Percentiles rank a stretch among this genome's conserved stretches.
Evolutionary conservation across 2,888 invertebrate genomes (phyloP).

Genomic region (Drosophila leonis): DNA sequence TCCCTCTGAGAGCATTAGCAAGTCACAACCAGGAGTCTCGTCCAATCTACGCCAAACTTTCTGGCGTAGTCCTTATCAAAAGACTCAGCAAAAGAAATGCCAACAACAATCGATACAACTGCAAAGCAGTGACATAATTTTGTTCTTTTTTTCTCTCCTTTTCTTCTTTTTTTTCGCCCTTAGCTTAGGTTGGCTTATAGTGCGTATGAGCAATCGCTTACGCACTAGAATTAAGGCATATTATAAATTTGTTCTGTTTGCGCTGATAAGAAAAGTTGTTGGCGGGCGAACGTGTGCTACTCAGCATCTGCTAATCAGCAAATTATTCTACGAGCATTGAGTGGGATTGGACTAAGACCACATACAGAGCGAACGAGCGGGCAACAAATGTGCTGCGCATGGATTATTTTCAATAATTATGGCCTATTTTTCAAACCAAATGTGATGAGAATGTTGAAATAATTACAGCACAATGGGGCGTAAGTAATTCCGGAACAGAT

Average conservation of each 20-base stretch:
- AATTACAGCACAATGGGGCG: constrained; percentile 53
- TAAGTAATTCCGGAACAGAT: constrained; percentile 28
- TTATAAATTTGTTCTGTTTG: constrained; percentile 67
- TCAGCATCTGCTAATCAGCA: constrained; percentile 66
- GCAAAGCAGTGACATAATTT: constrained; percentile 68
- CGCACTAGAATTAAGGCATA: constrained; percentile 34
- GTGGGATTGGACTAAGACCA: constrained; percentile 22
- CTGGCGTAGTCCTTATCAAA: constrained; percentile 30
- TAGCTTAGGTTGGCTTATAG: constrained; percentile 33
- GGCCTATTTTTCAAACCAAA: constrained; percentile 33
- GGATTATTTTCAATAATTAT: constrained; percentile 72
- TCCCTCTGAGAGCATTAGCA: constrained; percentile 28
- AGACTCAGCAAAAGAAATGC: constrained; percentile 25
- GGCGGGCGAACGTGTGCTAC: constrained; percentile 20
- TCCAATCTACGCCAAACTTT: constrained; percentile 35
- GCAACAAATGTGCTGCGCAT: constrained; percentile 72
- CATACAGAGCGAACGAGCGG: constrained; percentile 5
- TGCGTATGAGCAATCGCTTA: constrained; percentile 51
- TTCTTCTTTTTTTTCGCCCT: not conserved
- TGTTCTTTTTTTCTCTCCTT: constrained; percentile 3
- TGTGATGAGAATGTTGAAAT: constrained; percentile 66
- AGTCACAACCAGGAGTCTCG: constrained; percentile 8
- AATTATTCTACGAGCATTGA: constrained; percentile 61
- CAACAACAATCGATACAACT: constrained; percentile 17
- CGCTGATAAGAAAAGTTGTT: constrained; percentile 63